Base-by-base conservation (phyloP, 2,797 vertebrate genomes). In the Florisuga fusca region DNA sequence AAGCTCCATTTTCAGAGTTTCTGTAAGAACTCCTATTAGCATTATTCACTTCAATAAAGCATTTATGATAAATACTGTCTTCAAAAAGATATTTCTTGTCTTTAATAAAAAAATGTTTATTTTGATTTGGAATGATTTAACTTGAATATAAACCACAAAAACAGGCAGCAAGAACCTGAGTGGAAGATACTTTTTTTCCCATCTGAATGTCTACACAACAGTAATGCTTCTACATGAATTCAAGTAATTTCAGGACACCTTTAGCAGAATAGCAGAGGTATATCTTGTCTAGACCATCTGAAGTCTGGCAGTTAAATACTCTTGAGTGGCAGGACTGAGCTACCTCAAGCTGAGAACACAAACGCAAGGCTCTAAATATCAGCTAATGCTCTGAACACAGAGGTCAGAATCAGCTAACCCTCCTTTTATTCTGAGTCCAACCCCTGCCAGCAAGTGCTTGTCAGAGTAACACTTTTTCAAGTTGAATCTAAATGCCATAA, bases 301-400 rank as follows among this genome's bases (percentile, higher is more conserved):
- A 21, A 26, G 50, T 19, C 33, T 69, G 55, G 11, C 45, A 77
- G 54, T 25, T 67, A 46, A 61, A 84, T 45, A 45, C 5, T 8
- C 4, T 48, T 57, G 38, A 91, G 29, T 58, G 41, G 55, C 74
- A 94, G 84, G 48, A 55, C 34, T 73, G 55, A 62, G 29, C 11
- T 62, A 66, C 12, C 38, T 78, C 80, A 88, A 53, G 53, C 83
- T 91, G 69, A 90, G 80, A 93, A 69, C 51, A 90, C 18, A 85
- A 87, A 91, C 59, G 59, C 8, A 26, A 74, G 21, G 27, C 27
- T 88, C 62, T 81, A 88, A 88, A 86, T 78, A 93, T 43, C 76
- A 82, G 43, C 51, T 86, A 78, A 94, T 69, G 27, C 38, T 94
- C 31, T 86, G 81, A 84, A 94, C 54, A 91, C 43, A 81, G 53